phyloP scores from a whole-genome alignment of 2,113 vertebrate species.

The Nansenia antarctica region DNA sequence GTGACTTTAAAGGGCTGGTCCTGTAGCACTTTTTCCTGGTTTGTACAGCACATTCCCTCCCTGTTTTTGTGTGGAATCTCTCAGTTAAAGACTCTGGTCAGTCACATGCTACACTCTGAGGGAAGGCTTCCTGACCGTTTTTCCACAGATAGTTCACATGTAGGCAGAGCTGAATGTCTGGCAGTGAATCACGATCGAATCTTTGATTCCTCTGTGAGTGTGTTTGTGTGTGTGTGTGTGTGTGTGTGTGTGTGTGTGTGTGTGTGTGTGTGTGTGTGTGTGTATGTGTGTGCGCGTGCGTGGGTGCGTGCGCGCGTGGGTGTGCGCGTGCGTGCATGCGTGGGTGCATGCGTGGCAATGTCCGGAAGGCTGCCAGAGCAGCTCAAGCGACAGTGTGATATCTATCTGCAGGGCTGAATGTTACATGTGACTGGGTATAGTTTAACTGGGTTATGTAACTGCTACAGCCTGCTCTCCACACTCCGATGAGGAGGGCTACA shows the following conservation, averaged over 20 bases:
- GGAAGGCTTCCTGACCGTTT: slow-evolving; percentile 58
- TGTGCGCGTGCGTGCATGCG: slow-evolving; percentile 34
- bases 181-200: slow-evolving; percentile 62
- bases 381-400: slow-evolving; percentile 70
- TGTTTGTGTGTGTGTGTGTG: too few species aligned
- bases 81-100: slow-evolving; percentile 47
- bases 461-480: slow-evolving; percentile 64
- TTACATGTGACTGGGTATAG: slow-evolving; percentile 79
- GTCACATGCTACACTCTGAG: slow-evolving; percentile 69
- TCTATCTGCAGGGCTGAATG: slow-evolving; percentile 73
- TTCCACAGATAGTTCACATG: slow-evolving; percentile 66
- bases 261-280: too few species aligned
- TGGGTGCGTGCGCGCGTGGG: too few species aligned
- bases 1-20: slow-evolving; percentile 67
- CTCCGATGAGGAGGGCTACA: slow-evolving; percentile 65
- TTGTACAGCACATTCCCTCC: too few species aligned
- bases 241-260: slow-evolving; percentile 29
- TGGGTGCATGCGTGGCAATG: slow-evolving; percentile 50
- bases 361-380: slow-evolving; percentile 71
- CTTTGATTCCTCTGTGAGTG: slow-evolving; percentile 48
- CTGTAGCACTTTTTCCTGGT: slow-evolving; percentile 39
- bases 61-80: slow-evolving; percentile 46
- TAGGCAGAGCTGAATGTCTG: slow-evolving; percentile 63
- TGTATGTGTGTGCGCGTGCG: too few species aligned
- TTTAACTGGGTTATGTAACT: slow-evolving; percentile 82